A percentile compares a stretch with the other conserved stretches of the same genome.
Evolutionary conservation across 2,113 vertebrate genomes (phyloP).

Genomic region (Callospermophilus lateralis): DNA sequence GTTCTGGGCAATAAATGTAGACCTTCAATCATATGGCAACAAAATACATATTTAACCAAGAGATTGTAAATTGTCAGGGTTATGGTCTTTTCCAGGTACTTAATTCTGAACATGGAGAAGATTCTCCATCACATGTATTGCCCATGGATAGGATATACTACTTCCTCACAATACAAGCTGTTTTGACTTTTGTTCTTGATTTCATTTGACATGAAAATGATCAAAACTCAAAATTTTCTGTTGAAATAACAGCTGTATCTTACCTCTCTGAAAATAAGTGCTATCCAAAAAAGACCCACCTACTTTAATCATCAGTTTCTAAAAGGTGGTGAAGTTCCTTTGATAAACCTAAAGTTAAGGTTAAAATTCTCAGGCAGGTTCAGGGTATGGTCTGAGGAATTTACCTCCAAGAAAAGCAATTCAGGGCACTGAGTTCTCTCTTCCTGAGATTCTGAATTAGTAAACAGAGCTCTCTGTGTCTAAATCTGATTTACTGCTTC

Average conservation of each 20-base stretch:
- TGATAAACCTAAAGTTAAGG: not conserved
- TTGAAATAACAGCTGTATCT: not conserved
- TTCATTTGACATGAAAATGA: not conserved
- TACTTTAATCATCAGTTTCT: not conserved
- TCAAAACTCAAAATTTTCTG: not conserved
- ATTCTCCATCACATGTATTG: not conserved
- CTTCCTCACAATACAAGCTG: not conserved
- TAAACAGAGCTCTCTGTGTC: not conserved
- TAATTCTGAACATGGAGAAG: not conserved
- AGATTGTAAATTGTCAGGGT: not conserved
- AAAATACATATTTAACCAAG: not conserved
- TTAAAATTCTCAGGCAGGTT: not conserved
- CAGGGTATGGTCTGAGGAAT: not conserved
- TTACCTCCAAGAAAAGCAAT: not conserved
- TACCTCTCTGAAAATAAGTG: not conserved
- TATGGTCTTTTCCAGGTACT: not conserved
- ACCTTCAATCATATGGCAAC: not conserved
- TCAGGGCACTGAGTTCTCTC: not conserved
- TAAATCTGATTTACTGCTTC: not conserved
- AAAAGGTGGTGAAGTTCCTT: not conserved
- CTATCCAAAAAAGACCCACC: not conserved
- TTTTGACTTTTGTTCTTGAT: slow-evolving; percentile 31
- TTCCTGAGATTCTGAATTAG: not conserved
- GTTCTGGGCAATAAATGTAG: not conserved
- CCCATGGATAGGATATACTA: not conserved